Base-by-base conservation (phyloP, 2,113 vertebrate species). In the Podocnemis expansa region DNA sequence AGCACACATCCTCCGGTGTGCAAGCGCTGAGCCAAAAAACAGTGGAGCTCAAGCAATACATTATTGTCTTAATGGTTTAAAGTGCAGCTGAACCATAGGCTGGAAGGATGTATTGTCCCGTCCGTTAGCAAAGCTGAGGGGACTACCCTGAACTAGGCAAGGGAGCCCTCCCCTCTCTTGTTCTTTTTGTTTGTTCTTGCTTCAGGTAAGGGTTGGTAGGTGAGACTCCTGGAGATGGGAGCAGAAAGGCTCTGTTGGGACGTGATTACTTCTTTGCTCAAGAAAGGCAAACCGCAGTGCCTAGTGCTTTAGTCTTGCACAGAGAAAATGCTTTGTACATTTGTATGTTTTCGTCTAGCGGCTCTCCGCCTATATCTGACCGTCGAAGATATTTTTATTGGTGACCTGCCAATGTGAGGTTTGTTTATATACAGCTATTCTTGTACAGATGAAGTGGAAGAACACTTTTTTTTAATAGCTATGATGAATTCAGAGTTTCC, bases 221-320 rank as follows among this genome's bases (percentile, higher is more conserved):
- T 17, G 38, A 34, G 56, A 78, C 47, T 89, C 75, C n/a, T 78
- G 24, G 22, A 19, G 43, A 0, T 0, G 1, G 34, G 13, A 49
- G 1, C 0, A 1, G 84, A 87, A 45, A 85, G 2, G 1, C 47
- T 56, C 10, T 19, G 8, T 34, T 43, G 34, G 27, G 43, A 79
- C 56, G 31, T 0, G 0, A 5, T 17, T 9, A 11, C 13, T 41
- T 29, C 41, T 22, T 17, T 31, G 3, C 84, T 84, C 90, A 76
- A 89, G 89, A 91, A 96, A 96, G 92, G 90, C 0, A 45, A 96
- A 96, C 95, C 96, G 90, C 90, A 96, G 96, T 97, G 97, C 97
- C 96, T 97, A 67, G 8, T 0, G 89, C 89, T 93, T 85, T 73
- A 9, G 93, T 83, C 49, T 88, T 43, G 3, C 2, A 70, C 58